Percentiles rank a stretch among this genome's conserved stretches.
Evolutionary conservation across 2,888 invertebrate genomes (phyloP).

Genomic region (Philereme vetulata): DNA sequence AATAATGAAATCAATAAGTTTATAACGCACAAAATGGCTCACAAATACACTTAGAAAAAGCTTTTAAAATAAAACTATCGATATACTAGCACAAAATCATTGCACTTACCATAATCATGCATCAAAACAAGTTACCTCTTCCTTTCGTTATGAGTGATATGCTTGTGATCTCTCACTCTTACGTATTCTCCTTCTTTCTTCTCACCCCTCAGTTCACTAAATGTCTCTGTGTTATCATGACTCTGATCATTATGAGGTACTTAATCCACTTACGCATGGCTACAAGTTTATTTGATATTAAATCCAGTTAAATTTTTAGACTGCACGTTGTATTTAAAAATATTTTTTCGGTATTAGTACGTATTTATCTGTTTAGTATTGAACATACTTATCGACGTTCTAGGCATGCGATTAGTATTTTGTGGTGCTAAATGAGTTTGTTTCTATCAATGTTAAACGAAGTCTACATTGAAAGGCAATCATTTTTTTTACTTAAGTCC

Average conservation of each 20-base stretch:
- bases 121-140: conserved; percentile 62
- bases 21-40: conserved; percentile 76
- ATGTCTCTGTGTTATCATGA: conserved; percentile 67
- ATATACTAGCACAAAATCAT: conserved; percentile 61
- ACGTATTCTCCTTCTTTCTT: conserved; percentile 63
- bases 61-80: conserved; percentile 53
- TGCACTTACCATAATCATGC: conserved; percentile 70
- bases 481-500: conserved; percentile 24
- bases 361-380: conserved; percentile 68
- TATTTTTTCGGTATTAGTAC: conserved; percentile 64
- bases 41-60: conserved; percentile 58
- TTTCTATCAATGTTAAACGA: conserved; percentile 41
- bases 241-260: conserved; percentile 59
- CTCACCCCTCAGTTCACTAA: conserved; percentile 55
- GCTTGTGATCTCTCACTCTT: conserved; percentile 61
- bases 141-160: conserved; percentile 53
- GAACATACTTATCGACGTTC: conserved; percentile 63
- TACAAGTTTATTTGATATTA: conserved; percentile 70
- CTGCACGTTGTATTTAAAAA: conserved; percentile 78
- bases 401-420: conserved; percentile 65
- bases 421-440: conserved; percentile 52
- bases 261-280: conserved; percentile 74
- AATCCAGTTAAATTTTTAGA: conserved; percentile 77
- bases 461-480: conserved; percentile 29
- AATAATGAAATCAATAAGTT: conserved; percentile 23